Evolutionary conservation across 1,140 invertebrate genomes (phyloP), one percentile per base, ranked within the genome.

Genomic region (Pinna nobilis): DNA sequence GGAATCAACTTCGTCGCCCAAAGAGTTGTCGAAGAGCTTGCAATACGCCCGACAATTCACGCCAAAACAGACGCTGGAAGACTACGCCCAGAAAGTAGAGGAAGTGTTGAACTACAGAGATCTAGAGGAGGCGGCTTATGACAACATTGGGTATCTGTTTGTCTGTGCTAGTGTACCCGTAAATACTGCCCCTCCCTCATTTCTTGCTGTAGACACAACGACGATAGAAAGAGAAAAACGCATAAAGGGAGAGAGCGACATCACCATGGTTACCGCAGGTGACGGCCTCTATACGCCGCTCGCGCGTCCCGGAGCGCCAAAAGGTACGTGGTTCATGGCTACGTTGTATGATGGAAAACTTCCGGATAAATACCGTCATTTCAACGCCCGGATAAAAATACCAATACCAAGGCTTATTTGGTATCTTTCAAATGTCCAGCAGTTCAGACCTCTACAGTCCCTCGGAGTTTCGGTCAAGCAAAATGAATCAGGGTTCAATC

Each of bases 41-140:
- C 33, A 63, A 41, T 63, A 41, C 37, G 23, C 59, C n/a, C 39
- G 39, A 63, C 59, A 63, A n/a, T 63, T 63, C 44, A 63, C 59
- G 5, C 39, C 59, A 1, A 63, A 44, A 44, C 39, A 39, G 13
- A 63, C 39, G 44, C 37, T 63, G 15, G 59, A 63, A 23, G 59
- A 63, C 9, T 63, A 37, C 28, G 39, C 39, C 20, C 35, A 20
- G 25, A 63, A 63, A 63, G 18, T 63, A 20, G 39, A 39, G 20
- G 39, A 44, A 30, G 15, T 63, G 15, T 28, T 63, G 20, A 39
- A 41, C 15, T 39, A 18, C n/a, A n/a, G 59, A 28, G 59, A 63
- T 25, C 13, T 63, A 18, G 59, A 63, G 44, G 44, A 63, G 23
- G 28, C 18, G n/a, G 59, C 59, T 9, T 63, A 63, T 25, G 59